Conservation (phyloP, 1,140 invertebrate genomes). For the Sycophaga agraensis region DNA sequence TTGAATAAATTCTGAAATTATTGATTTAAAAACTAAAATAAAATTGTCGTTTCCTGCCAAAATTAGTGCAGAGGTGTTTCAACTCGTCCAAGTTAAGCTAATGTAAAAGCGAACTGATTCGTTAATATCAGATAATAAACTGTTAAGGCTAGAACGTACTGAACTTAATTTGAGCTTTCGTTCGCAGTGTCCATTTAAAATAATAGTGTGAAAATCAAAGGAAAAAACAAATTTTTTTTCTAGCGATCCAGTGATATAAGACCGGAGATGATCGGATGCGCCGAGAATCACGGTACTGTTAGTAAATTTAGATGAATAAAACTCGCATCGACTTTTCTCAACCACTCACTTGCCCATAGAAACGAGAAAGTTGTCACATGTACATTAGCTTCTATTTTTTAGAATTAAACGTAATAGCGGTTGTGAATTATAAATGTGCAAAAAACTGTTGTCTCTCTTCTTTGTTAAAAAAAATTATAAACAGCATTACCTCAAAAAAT, state of each 20-base stretch:
- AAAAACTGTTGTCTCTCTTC: conserved; percentile 1
- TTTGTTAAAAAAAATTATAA: conserved; percentile 1
- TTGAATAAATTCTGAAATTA: too few species aligned
- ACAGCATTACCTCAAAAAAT: not conserved
- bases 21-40: not conserved
- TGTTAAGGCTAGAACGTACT: conserved; percentile 11
- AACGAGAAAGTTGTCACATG: conserved; percentile 13
- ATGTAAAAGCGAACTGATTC: conserved; percentile 14
- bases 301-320: conserved; percentile 18
- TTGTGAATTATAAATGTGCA: conserved; percentile 5
- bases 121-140: conserved; percentile 28
- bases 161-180: conserved; percentile 25
- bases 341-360: conserved; percentile 8
- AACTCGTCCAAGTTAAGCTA: conserved; percentile 23
- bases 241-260: conserved; percentile 24
- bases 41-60: conserved; percentile 25
- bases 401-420: conserved; percentile 11
- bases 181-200: conserved; percentile 17
- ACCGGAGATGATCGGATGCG: not conserved
- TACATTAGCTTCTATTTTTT: conserved; percentile 25
- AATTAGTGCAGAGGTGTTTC: conserved; percentile 15
- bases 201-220: conserved; percentile 1
- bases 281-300: conserved; percentile 12
- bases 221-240: conserved; percentile 11
- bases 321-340: conserved; percentile 24